A percentile compares a stretch with the other conserved stretches of the same genome.
These are phyloP conservation scores for Altica lythri DNA, from an alignment of 2,888 invertebrate genomes.

Conservation along the genomic window DNA sequence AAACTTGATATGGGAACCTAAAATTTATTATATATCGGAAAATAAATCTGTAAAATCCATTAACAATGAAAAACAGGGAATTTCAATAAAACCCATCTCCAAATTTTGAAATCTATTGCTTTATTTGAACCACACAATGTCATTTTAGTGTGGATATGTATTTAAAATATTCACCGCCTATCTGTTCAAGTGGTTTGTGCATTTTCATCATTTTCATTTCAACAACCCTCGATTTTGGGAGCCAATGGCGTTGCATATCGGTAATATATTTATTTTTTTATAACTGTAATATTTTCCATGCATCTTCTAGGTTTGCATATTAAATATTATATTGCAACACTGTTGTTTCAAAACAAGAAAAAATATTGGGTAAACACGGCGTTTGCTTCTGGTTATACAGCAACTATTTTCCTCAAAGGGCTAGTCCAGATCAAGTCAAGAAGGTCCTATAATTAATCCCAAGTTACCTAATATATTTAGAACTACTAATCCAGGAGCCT, in stretches of 20 bases:
- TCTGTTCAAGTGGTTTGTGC: slow-evolving; percentile 12
- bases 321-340: background rate
- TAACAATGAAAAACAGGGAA: slow-evolving; percentile 10
- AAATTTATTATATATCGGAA: slow-evolving; percentile 9
- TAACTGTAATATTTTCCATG: background rate
- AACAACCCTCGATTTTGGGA: background rate
- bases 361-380: too few species aligned
- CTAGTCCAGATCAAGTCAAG: too few species aligned
- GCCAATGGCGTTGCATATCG: background rate
- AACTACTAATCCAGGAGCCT: too few species aligned
- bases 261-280: background rate
- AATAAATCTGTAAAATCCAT: slow-evolving; percentile 19
- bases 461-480: too few species aligned
- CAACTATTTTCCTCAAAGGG: too few species aligned
- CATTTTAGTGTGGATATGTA: slow-evolving; percentile 6
- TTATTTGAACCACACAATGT: slow-evolving; percentile 12
- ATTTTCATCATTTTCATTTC: slow-evolving; percentile 3
- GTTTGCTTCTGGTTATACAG: too few species aligned
- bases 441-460: too few species aligned
- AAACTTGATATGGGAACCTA: too few species aligned
- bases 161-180: slow-evolving; percentile 3
- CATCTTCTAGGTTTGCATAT: background rate
- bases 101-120: slow-evolving; percentile 15
- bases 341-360: too few species aligned
- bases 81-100: slow-evolving; percentile 15